Percentiles rank a stretch among this genome's conserved stretches.
Conservation (phyloP, 2,113 vertebrate species). For the Nothoprocta pentlandii region DNA sequence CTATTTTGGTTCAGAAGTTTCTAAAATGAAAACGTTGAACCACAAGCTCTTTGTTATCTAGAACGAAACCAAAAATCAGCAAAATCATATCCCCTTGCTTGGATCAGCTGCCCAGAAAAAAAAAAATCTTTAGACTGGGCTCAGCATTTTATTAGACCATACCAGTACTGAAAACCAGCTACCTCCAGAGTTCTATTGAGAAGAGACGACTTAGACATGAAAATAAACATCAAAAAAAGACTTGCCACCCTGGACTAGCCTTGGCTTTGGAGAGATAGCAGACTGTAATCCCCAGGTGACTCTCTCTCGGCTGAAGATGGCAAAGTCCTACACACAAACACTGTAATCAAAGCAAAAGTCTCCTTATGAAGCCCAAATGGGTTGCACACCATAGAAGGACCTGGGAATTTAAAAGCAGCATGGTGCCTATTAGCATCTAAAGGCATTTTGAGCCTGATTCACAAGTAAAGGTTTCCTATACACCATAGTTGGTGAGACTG, state of each 20-base stretch:
- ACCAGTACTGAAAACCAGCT: rapidly evolving
- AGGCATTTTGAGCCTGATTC: background rate
- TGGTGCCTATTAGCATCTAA: background rate
- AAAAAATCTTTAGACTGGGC: background rate
- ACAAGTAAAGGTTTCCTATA: background rate
- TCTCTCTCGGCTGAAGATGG: background rate
- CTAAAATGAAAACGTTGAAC: background rate
- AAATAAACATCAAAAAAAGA: background rate
- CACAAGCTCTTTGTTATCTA: background rate
- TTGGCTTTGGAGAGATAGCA: background rate
- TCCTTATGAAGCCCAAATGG: background rate
- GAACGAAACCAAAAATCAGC: background rate
- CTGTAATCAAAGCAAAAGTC: background rate
- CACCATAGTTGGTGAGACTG: background rate
- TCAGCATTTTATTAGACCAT: background rate
- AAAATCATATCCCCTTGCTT: background rate
- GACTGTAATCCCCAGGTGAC: background rate
- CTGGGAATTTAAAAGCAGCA: background rate
- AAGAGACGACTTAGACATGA: background rate
- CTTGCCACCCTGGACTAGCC: rapidly evolving
- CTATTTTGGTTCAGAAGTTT: background rate
- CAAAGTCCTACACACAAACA: background rate
- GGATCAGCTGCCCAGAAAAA: background rate
- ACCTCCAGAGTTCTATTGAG: rapidly evolving
- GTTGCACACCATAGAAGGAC: background rate